phyloP scores from a whole-genome alignment of 2,797 vertebrate species.

The Tangara arthus region DNA sequence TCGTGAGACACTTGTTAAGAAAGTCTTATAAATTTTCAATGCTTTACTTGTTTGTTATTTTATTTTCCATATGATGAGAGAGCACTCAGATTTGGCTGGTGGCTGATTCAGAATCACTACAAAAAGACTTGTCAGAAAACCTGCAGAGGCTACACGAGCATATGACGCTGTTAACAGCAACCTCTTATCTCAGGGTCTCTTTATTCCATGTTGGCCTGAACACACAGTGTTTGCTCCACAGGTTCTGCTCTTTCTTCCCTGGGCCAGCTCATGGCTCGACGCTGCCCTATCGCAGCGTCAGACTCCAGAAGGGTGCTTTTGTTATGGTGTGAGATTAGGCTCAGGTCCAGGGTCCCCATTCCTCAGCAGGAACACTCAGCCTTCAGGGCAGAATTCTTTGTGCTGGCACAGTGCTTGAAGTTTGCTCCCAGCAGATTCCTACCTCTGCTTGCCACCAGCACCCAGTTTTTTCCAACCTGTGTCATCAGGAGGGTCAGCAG shows the following conservation, averaged over 20 bases:
- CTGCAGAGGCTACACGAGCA: constrained; percentile 23
- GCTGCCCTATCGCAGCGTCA: neutral
- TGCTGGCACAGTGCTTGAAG: accelerated
- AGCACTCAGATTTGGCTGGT: neutral
- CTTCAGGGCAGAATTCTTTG: neutral
- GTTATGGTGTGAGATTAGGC: neutral
- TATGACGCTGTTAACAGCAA: constrained; percentile 18
- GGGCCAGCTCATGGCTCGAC: neutral
- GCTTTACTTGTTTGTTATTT: constrained; percentile 29
- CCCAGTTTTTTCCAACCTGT: neutral
- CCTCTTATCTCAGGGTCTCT: constrained; percentile 40
- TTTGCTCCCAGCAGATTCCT: neutral
- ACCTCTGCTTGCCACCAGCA: neutral
- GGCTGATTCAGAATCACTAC: constrained; percentile 13
- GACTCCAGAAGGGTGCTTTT: constrained; percentile 24
- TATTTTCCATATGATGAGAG: neutral
- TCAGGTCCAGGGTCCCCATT: neutral
- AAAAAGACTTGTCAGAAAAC: neutral
- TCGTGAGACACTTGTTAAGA: neutral
- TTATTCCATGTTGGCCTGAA: constrained; percentile 32
- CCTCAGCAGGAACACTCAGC: neutral
- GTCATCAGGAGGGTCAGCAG: neutral
- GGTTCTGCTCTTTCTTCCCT: constrained; percentile 3
- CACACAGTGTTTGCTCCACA: neutral
- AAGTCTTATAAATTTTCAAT: neutral